Percentiles rank a stretch among this genome's conserved stretches.
Evolutionary conservation across 2,113 vertebrate species (phyloP).

Genomic region (Channa argus): DNA sequence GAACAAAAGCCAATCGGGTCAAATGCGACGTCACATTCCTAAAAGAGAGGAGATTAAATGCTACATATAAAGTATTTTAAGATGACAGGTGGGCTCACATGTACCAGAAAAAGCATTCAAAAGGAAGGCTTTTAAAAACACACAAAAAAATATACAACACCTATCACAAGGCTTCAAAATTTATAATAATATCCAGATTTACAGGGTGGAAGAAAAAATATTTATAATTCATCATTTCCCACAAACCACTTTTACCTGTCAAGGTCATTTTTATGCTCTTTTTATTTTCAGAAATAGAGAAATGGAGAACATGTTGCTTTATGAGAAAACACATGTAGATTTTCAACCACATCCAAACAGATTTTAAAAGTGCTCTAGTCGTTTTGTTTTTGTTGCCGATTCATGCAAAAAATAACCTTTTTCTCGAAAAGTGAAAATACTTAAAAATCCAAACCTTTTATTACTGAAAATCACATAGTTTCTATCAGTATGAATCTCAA

Average conservation of each 20-base stretch:
- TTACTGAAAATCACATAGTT: too few relatives aligned
- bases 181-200: constrained; percentile 35
- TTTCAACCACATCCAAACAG: too few relatives aligned
- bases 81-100: constrained; percentile 7
- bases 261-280: constrained; percentile 25
- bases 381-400: too few relatives aligned
- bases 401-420: too few relatives aligned
- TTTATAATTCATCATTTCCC: constrained; percentile 13
- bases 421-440: too few relatives aligned
- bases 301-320: constrained; percentile 10
- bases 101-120: neutral
- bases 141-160: neutral
- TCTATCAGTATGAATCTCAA: too few relatives aligned
- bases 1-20: constrained; percentile 11
- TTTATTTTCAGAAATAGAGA: constrained; percentile 37
- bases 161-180: constrained; percentile 31
- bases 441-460: too few relatives aligned
- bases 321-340: neutral
- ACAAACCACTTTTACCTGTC: constrained; percentile 42
- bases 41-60: constrained; percentile 9
- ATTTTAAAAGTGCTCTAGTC: too few relatives aligned
- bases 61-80: constrained; percentile 7
- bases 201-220: constrained; percentile 26
- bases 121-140: constrained; percentile 13
- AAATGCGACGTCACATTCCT: neutral